phyloP scores from a whole-genome alignment of 1,140 invertebrate genomes.

The Drosophila quadrilineata region DNA sequence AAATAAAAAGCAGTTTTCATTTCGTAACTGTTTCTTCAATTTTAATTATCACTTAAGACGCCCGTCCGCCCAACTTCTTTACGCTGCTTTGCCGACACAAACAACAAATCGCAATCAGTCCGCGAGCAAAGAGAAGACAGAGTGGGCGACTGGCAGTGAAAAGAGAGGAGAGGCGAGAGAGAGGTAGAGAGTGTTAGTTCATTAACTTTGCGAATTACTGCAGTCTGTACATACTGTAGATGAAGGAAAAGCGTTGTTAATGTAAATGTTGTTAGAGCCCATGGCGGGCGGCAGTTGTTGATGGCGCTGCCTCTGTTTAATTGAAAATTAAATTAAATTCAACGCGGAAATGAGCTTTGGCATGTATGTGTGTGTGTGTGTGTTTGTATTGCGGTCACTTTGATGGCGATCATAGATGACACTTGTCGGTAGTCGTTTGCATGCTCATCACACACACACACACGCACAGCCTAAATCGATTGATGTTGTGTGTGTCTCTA shows the following conservation, averaged over 20 bases:
- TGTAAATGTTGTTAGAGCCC: no score
- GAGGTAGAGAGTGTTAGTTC: conserved; percentile 36
- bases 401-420: conserved; percentile 4
- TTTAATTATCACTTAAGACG: conserved; percentile 60
- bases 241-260: conserved; percentile 33
- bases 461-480: not conserved
- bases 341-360: conserved; percentile 67
- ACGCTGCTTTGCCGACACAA: conserved; percentile 27
- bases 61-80: no score
- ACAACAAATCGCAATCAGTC: conserved; percentile 51
- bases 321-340: conserved; percentile 65
- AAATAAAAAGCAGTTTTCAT: conserved; percentile 55
- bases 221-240: conserved; percentile 29
- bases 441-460: not conserved
- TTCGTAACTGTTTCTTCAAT: conserved; percentile 74
- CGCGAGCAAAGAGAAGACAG: conserved; percentile 17
- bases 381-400: conserved; percentile 15
- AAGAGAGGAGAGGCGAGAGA: not conserved
- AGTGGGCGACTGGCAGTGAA: not conserved
- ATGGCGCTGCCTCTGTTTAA: conserved; percentile 52
- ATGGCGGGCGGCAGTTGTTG: not conserved
- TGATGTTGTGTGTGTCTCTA: not conserved
- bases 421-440: not conserved
- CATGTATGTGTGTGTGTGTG: no score
- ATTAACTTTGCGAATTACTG: conserved; percentile 61